Conservation (phyloP, 2,797 vertebrate genomes). For the Cyprinodon diabolis region DNA sequence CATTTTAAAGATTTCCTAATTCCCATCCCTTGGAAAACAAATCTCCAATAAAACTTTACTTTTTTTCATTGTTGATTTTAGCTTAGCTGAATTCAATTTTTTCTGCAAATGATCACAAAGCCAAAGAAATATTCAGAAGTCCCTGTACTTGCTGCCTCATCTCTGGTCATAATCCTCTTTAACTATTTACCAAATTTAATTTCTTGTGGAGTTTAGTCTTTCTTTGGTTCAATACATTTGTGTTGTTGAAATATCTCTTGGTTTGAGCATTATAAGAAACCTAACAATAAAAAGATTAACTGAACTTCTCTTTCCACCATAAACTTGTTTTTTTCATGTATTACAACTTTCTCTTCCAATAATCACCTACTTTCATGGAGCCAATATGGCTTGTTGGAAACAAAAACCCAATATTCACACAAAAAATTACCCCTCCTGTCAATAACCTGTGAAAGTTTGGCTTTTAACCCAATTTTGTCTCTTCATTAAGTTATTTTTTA, state of each 20-base stretch:
- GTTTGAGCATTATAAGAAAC: too few relatives aligned
- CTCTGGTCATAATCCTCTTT: too few relatives aligned
- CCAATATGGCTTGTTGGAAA: not conserved
- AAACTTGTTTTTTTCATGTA: not conserved
- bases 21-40: not conserved
- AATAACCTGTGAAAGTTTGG: not conserved
- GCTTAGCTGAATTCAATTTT: not conserved
- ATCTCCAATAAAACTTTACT: too few relatives aligned
- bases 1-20: not conserved
- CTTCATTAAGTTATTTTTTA: not conserved
- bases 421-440: not conserved
- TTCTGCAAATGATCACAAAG: not conserved
- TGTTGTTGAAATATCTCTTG: not conserved
- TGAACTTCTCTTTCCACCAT: too few relatives aligned
- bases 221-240: slow-evolving; percentile 22
- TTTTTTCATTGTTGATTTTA: too few relatives aligned
- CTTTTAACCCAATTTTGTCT: not conserved
- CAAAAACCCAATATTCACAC: not conserved
- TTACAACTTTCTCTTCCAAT: not conserved
- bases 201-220: not conserved
- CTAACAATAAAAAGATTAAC: too few relatives aligned
- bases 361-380: not conserved
- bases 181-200: too few relatives aligned
- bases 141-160: too few relatives aligned
- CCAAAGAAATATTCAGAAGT: too few relatives aligned